These are phyloP conservation scores for Elymnias hypermnestra DNA, from an alignment of 1,140 invertebrate species.

Conservation along the genomic window DNA sequence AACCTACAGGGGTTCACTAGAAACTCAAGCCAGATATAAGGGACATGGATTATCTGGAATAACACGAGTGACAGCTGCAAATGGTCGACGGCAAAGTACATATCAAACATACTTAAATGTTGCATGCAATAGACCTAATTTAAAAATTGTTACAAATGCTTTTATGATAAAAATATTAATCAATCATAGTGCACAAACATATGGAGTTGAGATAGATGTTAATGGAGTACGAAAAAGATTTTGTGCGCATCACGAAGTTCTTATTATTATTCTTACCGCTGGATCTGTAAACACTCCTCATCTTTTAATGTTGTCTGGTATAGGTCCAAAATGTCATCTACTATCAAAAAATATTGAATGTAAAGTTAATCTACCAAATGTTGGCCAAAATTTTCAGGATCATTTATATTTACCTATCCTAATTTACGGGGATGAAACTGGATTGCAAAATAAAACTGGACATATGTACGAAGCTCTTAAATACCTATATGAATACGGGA, in stretches of 20 bases:
- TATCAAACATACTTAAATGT: constrained; percentile 77
- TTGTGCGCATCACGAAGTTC: no score
- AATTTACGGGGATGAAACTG: constrained; percentile 36
- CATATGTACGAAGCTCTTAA: constrained; percentile 29
- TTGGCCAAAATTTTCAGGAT: constrained; percentile 84
- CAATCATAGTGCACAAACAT: constrained; percentile 31
- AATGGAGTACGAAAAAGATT: constrained; percentile 27
- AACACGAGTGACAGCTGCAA: constrained; percentile 44
- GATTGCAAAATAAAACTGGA: constrained; percentile 13
- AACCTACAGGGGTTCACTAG: no score
- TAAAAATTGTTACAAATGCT: constrained; percentile 80
- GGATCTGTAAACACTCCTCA: no score
- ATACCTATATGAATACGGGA: constrained; percentile 50
- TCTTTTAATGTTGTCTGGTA: no score
- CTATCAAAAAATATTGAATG: constrained; percentile 62
- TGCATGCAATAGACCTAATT: constrained; percentile 78
- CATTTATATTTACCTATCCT: constrained; percentile 55
- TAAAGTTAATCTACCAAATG: constrained; percentile 77
- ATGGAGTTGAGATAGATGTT: constrained; percentile 48
- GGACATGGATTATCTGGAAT: constrained; percentile 45
- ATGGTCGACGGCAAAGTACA: constrained; percentile 79
- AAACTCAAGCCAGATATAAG: no score
- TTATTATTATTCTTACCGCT: no score
- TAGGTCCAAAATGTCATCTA: no score
- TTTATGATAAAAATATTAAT: constrained; percentile 69